phyloP scores from a whole-genome alignment of 2,113 vertebrate species.

The Plecotus auritus region DNA sequence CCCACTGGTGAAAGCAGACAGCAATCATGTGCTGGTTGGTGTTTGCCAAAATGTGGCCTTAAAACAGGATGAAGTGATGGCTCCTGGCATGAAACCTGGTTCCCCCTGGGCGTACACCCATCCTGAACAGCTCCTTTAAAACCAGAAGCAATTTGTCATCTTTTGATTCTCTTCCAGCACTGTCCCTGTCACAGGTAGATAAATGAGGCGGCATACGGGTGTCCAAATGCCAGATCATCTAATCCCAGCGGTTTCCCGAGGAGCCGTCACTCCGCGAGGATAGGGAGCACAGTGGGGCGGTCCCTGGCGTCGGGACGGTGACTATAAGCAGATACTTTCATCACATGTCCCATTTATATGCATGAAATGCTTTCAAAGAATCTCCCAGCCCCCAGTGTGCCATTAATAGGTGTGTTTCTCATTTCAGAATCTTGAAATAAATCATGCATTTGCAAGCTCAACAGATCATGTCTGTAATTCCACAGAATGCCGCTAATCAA shows the following conservation, averaged over 20 bases:
- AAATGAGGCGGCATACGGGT: conserved; percentile 62
- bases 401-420: conserved; percentile 43
- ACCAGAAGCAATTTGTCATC: conserved; percentile 69
- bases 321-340: conserved; percentile 63
- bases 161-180: conserved; percentile 65
- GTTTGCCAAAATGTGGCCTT: conserved; percentile 49
- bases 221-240: conserved; percentile 30
- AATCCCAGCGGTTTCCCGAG: neutral
- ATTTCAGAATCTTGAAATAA: conserved; percentile 69
- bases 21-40: neutral
- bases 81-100: conserved; percentile 37
- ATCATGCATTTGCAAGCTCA: conserved; percentile 65
- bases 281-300: neutral
- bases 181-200: conserved; percentile 70
- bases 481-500: conserved; percentile 55
- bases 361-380: conserved; percentile 66
- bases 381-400: conserved; percentile 58
- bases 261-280: neutral
- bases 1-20: conserved; percentile 29
- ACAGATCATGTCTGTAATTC: conserved; percentile 39
- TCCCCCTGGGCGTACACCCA: conserved; percentile 30
- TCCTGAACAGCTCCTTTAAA: conserved; percentile 67
- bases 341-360: conserved; percentile 54
- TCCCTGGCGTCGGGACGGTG: conserved; percentile 2
- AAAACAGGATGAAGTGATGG: neutral